These are phyloP conservation scores for Nibea coibor DNA, from an alignment of 2,113 vertebrate genomes.

Conservation along the genomic window DNA sequence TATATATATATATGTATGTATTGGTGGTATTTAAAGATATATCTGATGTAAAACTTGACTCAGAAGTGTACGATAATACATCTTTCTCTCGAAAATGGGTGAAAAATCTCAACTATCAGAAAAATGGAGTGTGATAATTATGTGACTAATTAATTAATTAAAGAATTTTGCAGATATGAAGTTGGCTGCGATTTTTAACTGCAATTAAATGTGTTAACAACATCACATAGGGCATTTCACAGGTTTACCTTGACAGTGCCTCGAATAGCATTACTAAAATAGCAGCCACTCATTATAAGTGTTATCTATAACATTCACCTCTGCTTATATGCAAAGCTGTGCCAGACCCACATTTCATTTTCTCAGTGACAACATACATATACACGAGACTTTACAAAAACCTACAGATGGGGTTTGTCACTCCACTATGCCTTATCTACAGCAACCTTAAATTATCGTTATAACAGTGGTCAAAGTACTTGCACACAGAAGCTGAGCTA, in stretches of 20 bases:
- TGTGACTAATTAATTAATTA: not conserved
- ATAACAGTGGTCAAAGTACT: not conserved
- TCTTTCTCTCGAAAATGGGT: not conserved
- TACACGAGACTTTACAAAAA: not conserved
- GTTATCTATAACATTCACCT: not conserved
- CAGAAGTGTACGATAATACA: not conserved
- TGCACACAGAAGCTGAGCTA: not conserved
- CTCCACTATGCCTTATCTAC: not conserved
- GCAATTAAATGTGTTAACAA: slow-evolving; percentile 47
- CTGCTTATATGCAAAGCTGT: not conserved
- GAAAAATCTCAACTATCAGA: not conserved
- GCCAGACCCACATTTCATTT: not conserved
- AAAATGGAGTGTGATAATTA: not conserved
- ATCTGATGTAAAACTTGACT: not conserved
- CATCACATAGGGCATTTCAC: not conserved
- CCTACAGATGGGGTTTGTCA: not conserved
- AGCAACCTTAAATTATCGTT: not conserved
- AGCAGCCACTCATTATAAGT: slow-evolving; percentile 30
- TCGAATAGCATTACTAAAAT: not conserved
- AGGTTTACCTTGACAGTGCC: slow-evolving; percentile 6
- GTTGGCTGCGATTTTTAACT: not conserved
- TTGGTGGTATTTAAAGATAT: not conserved
- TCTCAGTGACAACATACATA: not conserved
- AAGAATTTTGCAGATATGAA: not conserved
- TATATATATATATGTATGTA: too few species aligned